These are phyloP conservation scores for Antheraea assamensis DNA, from an alignment of 2,888 invertebrate genomes.

Conservation along the genomic window DNA sequence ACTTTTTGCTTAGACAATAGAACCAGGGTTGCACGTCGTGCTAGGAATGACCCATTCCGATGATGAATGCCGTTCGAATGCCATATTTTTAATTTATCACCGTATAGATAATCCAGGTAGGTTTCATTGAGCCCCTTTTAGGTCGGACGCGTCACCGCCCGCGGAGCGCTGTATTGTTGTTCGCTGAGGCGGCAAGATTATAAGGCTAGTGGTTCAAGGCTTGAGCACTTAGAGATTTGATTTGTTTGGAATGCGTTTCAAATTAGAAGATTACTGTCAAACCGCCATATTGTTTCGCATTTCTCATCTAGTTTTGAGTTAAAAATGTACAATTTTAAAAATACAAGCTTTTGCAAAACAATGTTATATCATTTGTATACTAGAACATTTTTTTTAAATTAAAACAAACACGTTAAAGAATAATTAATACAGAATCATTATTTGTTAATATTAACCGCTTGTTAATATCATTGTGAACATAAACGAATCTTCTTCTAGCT, in stretches of 20 bases:
- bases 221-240: conserved; percentile 30
- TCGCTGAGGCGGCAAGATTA: conserved; percentile 40
- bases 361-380: too few species aligned
- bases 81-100: conserved; percentile 81
- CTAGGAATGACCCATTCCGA: conserved; percentile 63
- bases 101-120: conserved; percentile 76
- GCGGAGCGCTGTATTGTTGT: conserved; percentile 57
- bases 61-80: conserved; percentile 75
- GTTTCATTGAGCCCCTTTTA: conserved; percentile 68
- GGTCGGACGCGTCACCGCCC: conserved; percentile 56
- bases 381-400: too few species aligned
- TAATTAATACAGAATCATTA: too few species aligned
- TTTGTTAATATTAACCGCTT: too few species aligned
- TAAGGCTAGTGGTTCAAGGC: conserved; percentile 26
- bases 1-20: conserved; percentile 52
- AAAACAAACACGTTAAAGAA: too few species aligned
- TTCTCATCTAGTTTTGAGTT: too few species aligned
- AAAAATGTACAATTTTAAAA: too few species aligned
- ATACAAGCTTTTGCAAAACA: too few species aligned
- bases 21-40: conserved; percentile 30
- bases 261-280: too few species aligned
- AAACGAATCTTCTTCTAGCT: too few species aligned
- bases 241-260: neutral
- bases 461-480: too few species aligned
- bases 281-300: too few species aligned